Conservation (phyloP, 1,140 invertebrate genomes). For the Magallana gigas region DNA sequence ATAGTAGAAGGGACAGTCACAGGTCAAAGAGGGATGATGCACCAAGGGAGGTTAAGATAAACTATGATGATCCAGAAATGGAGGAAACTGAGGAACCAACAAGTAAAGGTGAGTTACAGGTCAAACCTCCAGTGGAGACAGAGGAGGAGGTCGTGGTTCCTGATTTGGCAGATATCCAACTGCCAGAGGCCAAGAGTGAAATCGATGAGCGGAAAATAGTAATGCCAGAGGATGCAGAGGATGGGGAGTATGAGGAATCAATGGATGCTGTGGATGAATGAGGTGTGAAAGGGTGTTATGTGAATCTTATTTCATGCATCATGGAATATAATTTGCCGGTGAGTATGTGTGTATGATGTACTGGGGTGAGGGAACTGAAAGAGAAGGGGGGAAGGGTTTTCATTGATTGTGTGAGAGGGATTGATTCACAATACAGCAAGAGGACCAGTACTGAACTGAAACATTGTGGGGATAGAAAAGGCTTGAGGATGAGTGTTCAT, state of each 20-base stretch:
- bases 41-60: conserved; percentile 45
- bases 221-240: conserved; percentile 49
- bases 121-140: conserved; percentile 35
- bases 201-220: conserved; percentile 23
- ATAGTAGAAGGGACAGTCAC: conserved; percentile 46
- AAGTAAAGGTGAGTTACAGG: conserved; percentile 38
- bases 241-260: conserved; percentile 38
- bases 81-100: conserved; percentile 47
- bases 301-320: not conserved
- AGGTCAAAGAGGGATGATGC: conserved; percentile 46
- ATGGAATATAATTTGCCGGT: not conserved
- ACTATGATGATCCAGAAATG: conserved; percentile 49
- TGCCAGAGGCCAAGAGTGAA: not conserved
- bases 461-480: too few species aligned
- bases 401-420: not conserved
- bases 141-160: conserved; percentile 31
- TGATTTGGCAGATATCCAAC: not conserved
- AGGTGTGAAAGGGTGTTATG: not conserved
- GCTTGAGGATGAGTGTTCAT: too few species aligned
- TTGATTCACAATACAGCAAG: not conserved
- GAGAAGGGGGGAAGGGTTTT: not conserved
- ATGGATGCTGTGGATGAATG: conserved; percentile 51
- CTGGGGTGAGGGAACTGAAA: not conserved
- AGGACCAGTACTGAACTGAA: not conserved
- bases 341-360: not conserved